phyloP scores from a whole-genome alignment of 1,140 invertebrate species.

The Drosophila pectinifera region DNA sequence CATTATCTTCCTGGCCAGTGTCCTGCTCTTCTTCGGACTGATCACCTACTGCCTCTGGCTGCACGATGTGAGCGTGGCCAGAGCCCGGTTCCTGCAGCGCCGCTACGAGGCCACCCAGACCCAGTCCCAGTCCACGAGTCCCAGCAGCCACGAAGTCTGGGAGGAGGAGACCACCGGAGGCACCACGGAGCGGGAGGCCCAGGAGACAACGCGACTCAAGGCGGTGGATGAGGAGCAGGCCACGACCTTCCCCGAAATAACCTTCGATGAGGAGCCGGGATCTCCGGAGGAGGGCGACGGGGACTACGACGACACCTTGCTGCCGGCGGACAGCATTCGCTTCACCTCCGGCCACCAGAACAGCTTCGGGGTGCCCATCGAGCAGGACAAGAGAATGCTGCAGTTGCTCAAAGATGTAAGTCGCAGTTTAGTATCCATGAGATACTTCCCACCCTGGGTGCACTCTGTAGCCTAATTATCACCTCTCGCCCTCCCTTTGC shows the following conservation, averaged over 20 bases:
- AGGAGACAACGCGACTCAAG: conserved; percentile 66
- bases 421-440: no score
- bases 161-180: conserved; percentile 44
- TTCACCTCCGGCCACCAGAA: conserved; percentile 88
- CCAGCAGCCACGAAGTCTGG: conserved; percentile 16
- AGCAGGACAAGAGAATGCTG: conserved; percentile 86
- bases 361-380: conserved; percentile 87
- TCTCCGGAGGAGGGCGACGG: conserved; percentile 14
- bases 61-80: conserved; percentile 77
- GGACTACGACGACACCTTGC: conserved; percentile 65
- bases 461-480: neutral
- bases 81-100: conserved; percentile 67
- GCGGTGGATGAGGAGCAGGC: conserved; percentile 46
- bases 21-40: conserved; percentile 76
- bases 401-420: conserved; percentile 84
- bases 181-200: conserved; percentile 36
- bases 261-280: conserved; percentile 16
- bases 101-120: conserved; percentile 60
- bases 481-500: neutral
- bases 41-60: conserved; percentile 82
- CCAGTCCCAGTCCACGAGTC: conserved; percentile 43
- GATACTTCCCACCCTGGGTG: no score
- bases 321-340: conserved; percentile 80
- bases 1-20: conserved; percentile 78
- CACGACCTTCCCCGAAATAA: conserved; percentile 22